phyloP scores from a whole-genome alignment of 2,888 invertebrate species.

The Lamellibrachia satsuma region DNA sequence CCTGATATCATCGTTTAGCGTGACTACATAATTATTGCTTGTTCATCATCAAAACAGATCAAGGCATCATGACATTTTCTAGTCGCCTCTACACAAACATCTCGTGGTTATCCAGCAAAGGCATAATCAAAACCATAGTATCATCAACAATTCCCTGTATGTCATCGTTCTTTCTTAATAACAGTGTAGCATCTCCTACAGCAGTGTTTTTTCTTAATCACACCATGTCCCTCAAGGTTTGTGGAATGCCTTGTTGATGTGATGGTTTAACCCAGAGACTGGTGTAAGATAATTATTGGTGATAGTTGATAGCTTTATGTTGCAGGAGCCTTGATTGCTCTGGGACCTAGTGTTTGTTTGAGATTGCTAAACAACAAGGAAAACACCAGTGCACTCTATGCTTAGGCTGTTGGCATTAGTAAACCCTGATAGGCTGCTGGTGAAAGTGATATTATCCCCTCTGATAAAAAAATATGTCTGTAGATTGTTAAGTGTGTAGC shows the following conservation, averaged over 20 bases:
- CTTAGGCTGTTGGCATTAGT: not conserved
- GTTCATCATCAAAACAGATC: not conserved
- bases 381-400: not conserved
- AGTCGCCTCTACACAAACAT: not conserved
- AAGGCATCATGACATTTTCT: not conserved
- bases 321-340: not conserved
- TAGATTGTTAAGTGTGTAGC: not conserved
- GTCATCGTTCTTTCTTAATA: not conserved
- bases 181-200: not conserved
- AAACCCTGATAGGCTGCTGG: not conserved
- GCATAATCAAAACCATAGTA: not conserved
- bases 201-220: not conserved
- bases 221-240: not conserved
- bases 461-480: not conserved
- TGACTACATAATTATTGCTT: no score
- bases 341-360: not conserved
- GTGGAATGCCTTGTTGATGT: not conserved
- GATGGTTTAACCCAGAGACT: not conserved
- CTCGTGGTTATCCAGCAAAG: not conserved
- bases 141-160: not conserved
- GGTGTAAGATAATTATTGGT: not conserved
- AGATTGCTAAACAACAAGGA: not conserved
- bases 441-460: not conserved
- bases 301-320: conserved; percentile 8
- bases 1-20: no score